Evolutionary conservation across 2,797 vertebrate genomes (phyloP).

Genomic region (Galagoides demidoff): DNA sequence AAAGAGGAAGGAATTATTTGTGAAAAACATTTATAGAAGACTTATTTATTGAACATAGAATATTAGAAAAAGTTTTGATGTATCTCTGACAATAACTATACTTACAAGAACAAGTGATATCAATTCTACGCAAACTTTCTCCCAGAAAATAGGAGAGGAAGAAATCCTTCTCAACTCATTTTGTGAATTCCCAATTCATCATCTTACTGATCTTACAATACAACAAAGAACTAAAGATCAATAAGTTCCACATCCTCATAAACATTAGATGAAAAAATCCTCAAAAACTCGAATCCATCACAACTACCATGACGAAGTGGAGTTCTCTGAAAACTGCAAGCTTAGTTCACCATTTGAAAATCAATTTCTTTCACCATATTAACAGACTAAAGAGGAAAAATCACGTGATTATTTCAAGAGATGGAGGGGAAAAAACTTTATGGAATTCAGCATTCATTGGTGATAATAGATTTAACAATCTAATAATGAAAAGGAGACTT

Average conservation of each 20-base stretch:
- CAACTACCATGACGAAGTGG: not conserved
- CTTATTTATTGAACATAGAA: not conserved
- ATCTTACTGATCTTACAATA: not conserved
- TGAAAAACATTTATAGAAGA: not conserved
- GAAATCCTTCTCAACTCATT: not conserved
- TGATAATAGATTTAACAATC: not conserved
- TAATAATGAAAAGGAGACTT: not conserved
- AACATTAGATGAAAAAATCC: not conserved
- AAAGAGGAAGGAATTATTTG: not conserved
- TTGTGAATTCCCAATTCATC: not conserved
- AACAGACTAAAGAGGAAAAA: not conserved
- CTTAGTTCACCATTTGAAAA: not conserved
- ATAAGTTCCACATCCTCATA: not conserved
- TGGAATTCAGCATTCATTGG: not conserved
- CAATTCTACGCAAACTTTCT: not conserved
- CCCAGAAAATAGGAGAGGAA: not conserved
- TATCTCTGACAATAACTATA: not conserved
- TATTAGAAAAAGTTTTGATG: not conserved
- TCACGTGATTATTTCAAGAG: not conserved
- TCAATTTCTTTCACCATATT: constrained; percentile 15
- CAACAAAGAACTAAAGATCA: not conserved
- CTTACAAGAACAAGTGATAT: not conserved
- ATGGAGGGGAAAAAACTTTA: not conserved
- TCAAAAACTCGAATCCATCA: not conserved
- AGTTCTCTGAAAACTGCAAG: not conserved